Evolutionary conservation across 2,888 invertebrate genomes (phyloP), one percentile per base, ranked within the genome.

Genomic region (Orgyia antiqua): DNA sequence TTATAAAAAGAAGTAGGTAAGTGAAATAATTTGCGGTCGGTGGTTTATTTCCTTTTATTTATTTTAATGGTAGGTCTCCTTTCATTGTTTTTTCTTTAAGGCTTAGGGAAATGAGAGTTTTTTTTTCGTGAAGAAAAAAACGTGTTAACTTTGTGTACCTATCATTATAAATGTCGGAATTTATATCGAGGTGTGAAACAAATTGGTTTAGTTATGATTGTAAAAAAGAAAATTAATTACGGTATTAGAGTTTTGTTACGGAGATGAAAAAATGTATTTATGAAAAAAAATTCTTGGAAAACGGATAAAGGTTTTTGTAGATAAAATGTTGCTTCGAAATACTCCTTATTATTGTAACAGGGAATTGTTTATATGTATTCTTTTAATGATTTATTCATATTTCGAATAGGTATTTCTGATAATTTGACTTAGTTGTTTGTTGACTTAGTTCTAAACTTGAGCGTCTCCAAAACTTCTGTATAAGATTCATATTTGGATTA

Each of bases 1-100:
- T 86, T 84, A 72, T 84, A 82, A 83, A 84, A 84, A 82, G 80
- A 83, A 80, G 84, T 86, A 75, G 80, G 83, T 79, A 82, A 82
- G 78, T 83, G 78, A 83, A 86, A 84, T 84, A 82, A 84, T 84
- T 86, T 78, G 84, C 78, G 82, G 82, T 69, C 66, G 73, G 68
- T 73, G 72, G 74, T 79, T 82, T 80, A 82, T 84, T 83, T 83
- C 79, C 78, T 78, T 82, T 80, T 84, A 84, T 84, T 84, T 86
- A 78, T 86, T 84, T 84, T 82, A 84, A 86, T 83, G 82, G 82
- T 69, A 73, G 78, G 80, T 74, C 74, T 68, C 75, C 64, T 74
- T 80, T 70, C 69, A 72, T 79, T 77, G 77, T 71, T 79, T 76
- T 76, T 72, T 72, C 69, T 68, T 67, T 70, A 57, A 61, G 65